Percentiles rank a stretch among this genome's conserved stretches.
phyloP scores from a whole-genome alignment of 2,113 vertebrate species.

The Gymnobelideus leadbeateri region DNA sequence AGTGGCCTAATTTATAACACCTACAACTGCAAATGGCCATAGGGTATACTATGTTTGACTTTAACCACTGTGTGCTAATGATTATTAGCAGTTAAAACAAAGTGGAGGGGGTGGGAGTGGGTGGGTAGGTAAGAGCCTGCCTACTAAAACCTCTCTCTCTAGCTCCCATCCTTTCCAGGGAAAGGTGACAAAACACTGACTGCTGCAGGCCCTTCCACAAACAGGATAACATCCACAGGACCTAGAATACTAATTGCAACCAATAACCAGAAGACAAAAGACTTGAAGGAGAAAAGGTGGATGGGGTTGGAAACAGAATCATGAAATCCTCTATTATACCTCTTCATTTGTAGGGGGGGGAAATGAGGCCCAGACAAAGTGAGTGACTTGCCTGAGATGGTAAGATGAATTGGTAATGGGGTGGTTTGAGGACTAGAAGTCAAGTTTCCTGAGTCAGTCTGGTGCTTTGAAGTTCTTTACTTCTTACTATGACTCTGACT shows the following conservation, averaged over 20 bases:
- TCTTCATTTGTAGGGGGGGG: background rate
- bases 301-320: background rate
- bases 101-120: background rate
- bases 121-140: background rate
- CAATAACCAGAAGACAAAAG: background rate
- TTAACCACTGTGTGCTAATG: no score
- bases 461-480: background rate
- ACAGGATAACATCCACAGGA: no score
- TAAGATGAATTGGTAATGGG: background rate
- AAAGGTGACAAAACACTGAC: background rate
- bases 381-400: background rate
- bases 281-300: background rate
- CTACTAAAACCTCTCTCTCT: background rate
- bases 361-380: background rate
- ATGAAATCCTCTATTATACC: background rate
- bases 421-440: no score
- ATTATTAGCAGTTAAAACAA: background rate
- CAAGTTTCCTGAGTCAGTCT: background rate
- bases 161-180: background rate
- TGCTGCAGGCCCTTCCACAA: no score
- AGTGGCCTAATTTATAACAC: no score
- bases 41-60: no score
- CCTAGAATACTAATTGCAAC: no score
- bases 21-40: no score
- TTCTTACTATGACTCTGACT: background rate